Conservation (phyloP, 2,797 vertebrate genomes). For the Echeneis naucrates region DNA sequence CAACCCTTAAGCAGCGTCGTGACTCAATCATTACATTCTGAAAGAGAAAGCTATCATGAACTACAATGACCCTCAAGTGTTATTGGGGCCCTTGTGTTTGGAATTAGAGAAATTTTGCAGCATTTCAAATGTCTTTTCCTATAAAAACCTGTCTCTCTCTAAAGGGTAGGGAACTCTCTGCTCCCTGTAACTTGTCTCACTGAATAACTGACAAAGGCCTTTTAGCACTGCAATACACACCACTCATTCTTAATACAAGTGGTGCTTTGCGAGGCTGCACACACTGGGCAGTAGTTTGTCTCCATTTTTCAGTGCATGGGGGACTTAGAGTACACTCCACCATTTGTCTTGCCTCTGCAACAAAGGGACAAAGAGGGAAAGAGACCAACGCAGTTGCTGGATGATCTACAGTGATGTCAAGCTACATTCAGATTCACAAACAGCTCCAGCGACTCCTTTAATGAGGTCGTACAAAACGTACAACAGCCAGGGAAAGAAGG, state of each 20-base stretch:
- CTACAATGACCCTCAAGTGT: slow-evolving; percentile 45
- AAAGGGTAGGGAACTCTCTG: slow-evolving; percentile 33
- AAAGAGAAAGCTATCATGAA: slow-evolving; percentile 50
- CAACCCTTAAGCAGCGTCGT: slow-evolving; percentile 42
- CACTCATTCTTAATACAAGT: slow-evolving; percentile 63
- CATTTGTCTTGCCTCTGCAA: slow-evolving; percentile 47
- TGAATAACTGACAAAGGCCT: slow-evolving; percentile 65
- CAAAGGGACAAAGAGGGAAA: slow-evolving; percentile 50
- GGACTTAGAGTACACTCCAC: slow-evolving; percentile 39
- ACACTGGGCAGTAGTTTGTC: slow-evolving; percentile 46
- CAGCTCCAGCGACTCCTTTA: slow-evolving; percentile 46
- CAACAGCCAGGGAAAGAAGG: slow-evolving; percentile 13
- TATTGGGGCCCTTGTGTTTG: slow-evolving; percentile 40
- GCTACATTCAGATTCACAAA: slow-evolving; percentile 80
- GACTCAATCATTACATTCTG: slow-evolving; percentile 56
- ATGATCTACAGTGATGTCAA: slow-evolving; percentile 54
- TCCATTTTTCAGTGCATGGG: slow-evolving; percentile 42
- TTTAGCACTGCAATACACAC: slow-evolving; percentile 46
- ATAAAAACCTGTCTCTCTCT: slow-evolving; percentile 38
- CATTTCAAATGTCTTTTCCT: slow-evolving; percentile 28
- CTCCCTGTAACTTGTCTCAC: slow-evolving; percentile 52
- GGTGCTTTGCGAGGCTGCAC: slow-evolving; percentile 42
- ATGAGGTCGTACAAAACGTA: slow-evolving; percentile 35
- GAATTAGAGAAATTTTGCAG: slow-evolving; percentile 43
- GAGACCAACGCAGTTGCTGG: slow-evolving; percentile 34